These are phyloP conservation scores for Pachypsylla venusta DNA, from an alignment of 1,140 invertebrate species.

Conservation along the genomic window DNA sequence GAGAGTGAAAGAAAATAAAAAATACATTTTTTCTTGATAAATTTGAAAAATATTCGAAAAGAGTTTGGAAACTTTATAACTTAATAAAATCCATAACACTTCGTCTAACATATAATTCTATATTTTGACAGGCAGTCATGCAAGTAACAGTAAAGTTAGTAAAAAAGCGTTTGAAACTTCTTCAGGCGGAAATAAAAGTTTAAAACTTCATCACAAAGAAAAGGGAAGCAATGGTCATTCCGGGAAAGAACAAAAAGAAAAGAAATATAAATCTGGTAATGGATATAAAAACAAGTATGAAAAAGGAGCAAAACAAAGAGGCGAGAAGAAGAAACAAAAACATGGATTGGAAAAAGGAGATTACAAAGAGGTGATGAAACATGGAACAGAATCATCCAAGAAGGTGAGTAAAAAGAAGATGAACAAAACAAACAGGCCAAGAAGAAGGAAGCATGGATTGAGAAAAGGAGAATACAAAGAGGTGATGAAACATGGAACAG, in stretches of 20 bases:
- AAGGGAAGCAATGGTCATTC: neutral
- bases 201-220: neutral
- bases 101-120: too few relatives aligned
- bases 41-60: too few relatives aligned
- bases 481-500: neutral
- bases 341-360: neutral
- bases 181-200: neutral
- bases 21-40: too few relatives aligned
- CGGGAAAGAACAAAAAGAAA: neutral
- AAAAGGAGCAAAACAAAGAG: neutral
- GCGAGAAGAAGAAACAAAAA: neutral
- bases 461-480: neutral
- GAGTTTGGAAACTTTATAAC: too few relatives aligned
- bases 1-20: too few relatives aligned
- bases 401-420: neutral
- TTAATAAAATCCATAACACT: too few relatives aligned
- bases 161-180: too few relatives aligned
- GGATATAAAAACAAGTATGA: neutral
- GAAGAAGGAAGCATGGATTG: neutral
- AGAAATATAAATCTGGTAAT: neutral
- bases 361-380: neutral
- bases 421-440: neutral
- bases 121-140: too few relatives aligned
- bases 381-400: neutral
- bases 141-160: too few relatives aligned